Percentiles rank a stretch among this genome's conserved stretches.
Conservation (phyloP, 2,797 vertebrate genomes). For the Columba guinea region DNA sequence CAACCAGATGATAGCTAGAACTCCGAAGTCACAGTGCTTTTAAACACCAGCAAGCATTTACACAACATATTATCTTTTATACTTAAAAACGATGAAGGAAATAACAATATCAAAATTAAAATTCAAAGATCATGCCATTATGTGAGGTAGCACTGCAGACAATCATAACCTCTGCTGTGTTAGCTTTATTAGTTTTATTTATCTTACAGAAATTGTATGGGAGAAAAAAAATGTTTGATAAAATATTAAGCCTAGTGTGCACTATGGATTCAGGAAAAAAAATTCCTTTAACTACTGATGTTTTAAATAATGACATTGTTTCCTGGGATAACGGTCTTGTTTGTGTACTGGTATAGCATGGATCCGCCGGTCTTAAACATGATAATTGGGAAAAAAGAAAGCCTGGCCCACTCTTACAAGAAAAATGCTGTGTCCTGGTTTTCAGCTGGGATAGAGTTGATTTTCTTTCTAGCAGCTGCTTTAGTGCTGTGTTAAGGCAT, state of each 20-base stretch:
- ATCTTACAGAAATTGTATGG: not conserved
- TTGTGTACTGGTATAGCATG: not conserved
- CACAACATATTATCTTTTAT: not conserved
- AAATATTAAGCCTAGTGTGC: not conserved
- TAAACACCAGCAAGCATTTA: not conserved
- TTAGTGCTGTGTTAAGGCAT: too few species aligned
- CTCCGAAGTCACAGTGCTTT: not conserved
- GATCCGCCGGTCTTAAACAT: not conserved
- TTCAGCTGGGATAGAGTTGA: too few species aligned
- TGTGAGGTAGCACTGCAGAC: not conserved
- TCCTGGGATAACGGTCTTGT: not conserved
- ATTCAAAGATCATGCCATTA: not conserved
- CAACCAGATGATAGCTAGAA: not conserved
- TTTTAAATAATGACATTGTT: not conserved
- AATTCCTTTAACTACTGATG: fast-evolving
- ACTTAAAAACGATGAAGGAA: not conserved
- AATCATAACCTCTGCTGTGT: not conserved
- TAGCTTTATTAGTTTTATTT: not conserved
- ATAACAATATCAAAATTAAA: not conserved
- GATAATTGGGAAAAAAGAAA: not conserved
- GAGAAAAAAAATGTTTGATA: not conserved
- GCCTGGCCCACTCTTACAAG: not conserved
- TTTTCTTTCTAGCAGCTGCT: too few species aligned
- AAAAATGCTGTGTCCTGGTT: not conserved
- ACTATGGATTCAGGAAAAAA: not conserved